Conservation (phyloP, 37 sponge, comb jelly and placozoan genomes). For the Chondrilla cf. caribensis region DNA sequence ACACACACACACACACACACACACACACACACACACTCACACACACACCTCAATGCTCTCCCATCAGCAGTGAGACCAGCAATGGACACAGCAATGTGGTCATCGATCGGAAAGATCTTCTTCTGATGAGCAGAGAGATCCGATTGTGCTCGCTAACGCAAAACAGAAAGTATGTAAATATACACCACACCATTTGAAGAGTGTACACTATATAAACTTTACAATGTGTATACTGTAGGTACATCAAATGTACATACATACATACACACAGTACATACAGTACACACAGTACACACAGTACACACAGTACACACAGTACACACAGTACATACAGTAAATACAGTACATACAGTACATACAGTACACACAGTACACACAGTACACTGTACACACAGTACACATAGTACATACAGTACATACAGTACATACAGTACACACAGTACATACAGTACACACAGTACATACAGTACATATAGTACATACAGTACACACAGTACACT, state of each 20-base stretch:
- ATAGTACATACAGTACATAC: not conserved
- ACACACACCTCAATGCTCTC: slow-evolving; percentile 63
- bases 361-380: no score
- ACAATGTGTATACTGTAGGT: not conserved
- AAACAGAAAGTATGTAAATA: not conserved
- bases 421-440: not conserved
- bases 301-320: no score
- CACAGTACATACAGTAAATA: no score
- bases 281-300: no score
- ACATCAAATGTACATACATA: not conserved
- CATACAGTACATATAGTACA: not conserved
- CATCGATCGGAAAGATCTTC: slow-evolving; percentile 92
- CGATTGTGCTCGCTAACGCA: slow-evolving; percentile 69
- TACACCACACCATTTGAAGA: no score
- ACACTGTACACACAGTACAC: no score
- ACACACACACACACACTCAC: no score
- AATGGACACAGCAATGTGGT: slow-evolving; percentile 88
- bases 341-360: no score
- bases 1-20: no score
- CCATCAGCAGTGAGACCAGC: slow-evolving; percentile 94
- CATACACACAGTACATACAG: not conserved
- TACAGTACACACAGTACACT: no score
- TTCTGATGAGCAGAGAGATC: slow-evolving; percentile 94
- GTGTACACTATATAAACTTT: not conserved
- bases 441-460: not conserved